phyloP scores from a whole-genome alignment of 2,113 vertebrate species.

The Corythoichthys haematopterus region DNA sequence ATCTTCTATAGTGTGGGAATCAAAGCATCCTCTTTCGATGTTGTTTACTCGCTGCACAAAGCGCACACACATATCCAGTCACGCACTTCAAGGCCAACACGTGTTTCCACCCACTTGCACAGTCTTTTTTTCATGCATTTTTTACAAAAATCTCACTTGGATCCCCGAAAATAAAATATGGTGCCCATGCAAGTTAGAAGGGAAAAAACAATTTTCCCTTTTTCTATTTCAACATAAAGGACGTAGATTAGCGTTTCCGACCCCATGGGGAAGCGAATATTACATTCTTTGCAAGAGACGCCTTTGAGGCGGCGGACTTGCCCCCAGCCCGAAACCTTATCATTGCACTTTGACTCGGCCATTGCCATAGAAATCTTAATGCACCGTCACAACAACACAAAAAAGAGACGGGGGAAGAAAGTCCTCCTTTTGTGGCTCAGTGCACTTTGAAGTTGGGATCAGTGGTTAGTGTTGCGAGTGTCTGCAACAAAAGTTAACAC shows the following conservation, averaged over 20 bases:
- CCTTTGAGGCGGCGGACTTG: conserved; percentile 84
- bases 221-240: conserved; percentile 64
- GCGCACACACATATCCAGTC: neutral
- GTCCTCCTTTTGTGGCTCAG: conserved; percentile 81
- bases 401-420: neutral
- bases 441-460: conserved; percentile 94
- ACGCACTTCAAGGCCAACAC: neutral
- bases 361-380: conserved; percentile 99
- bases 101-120: conserved; percentile 37
- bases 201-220: conserved; percentile 59
- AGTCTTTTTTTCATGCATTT: neutral
- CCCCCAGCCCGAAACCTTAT: conserved; percentile 73
- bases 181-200: conserved; percentile 50
- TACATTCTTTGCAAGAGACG: conserved; percentile 88
- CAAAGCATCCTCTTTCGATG: neutral
- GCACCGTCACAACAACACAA: conserved; percentile 93
- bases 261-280: conserved; percentile 85
- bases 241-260: conserved; percentile 70
- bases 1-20: conserved; percentile 69
- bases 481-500: conserved; percentile 46
- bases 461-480: conserved; percentile 79
- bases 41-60: conserved; percentile 1
- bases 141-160: neutral
- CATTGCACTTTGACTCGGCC: conserved; percentile 97
- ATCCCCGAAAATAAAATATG: conserved; percentile 37